A percentile compares a stretch with the other conserved stretches of the same genome.
Conservation (phyloP, 1,140 invertebrate species). For the Plectrocnemia conspersa region DNA sequence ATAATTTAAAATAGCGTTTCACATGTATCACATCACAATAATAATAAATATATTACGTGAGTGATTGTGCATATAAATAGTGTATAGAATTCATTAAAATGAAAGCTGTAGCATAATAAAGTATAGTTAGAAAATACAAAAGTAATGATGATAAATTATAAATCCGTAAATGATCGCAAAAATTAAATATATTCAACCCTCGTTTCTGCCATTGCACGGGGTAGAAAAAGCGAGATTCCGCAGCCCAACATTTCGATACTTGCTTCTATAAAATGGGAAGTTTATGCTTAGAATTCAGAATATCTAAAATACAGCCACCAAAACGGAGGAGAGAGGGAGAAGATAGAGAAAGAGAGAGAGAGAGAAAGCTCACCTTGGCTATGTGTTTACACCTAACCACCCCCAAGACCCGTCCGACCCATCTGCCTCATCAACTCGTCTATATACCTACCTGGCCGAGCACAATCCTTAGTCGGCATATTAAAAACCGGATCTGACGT, state of each 20-base stretch:
- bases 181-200: conserved; percentile 4
- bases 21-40: too few relatives aligned
- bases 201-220: conserved; percentile 8
- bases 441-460: conserved; percentile 6
- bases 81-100: too few relatives aligned
- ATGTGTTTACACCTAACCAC: conserved; percentile 21
- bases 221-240: conserved; percentile 9
- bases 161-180: too few relatives aligned
- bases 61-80: too few relatives aligned
- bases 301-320: conserved; percentile 28
- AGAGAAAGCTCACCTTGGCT: conserved; percentile 1
- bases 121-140: too few relatives aligned
- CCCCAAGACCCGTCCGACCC: too few relatives aligned
- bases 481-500: conserved; percentile 9
- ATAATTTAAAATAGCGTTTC: too few relatives aligned
- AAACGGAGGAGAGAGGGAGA: background rate
- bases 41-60: too few relatives aligned
- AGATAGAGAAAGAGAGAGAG: background rate
- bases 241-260: conserved; percentile 27
- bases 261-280: conserved; percentile 35
- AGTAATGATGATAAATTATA: too few relatives aligned
- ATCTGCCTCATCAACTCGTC: too few relatives aligned
- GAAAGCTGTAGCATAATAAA: too few relatives aligned
- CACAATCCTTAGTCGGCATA: conserved; percentile 11
- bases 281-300: conserved; percentile 35